phyloP scores from a whole-genome alignment of 2,113 vertebrate species.

The Chascanopsetta lugubris region DNA sequence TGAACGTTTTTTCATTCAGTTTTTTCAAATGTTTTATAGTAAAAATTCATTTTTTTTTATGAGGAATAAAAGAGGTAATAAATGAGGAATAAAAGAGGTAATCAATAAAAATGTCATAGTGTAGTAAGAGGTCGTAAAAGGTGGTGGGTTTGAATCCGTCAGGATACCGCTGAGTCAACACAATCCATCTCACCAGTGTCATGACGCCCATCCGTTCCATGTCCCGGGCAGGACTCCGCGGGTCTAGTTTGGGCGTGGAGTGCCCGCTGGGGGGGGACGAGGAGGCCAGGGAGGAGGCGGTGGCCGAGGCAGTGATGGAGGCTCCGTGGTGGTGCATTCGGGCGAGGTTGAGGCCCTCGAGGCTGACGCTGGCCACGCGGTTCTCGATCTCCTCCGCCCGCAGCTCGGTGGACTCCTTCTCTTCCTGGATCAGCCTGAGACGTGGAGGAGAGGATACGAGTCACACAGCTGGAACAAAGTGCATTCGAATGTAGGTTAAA shows the following conservation, averaged over 20 bases:
- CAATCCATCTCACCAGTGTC: constrained; percentile 87
- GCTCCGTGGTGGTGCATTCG: constrained; percentile 91
- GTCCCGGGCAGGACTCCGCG: constrained; percentile 92
- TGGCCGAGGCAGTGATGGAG: constrained; percentile 95
- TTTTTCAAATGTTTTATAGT: too few species aligned
- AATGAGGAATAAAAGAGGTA: too few species aligned
- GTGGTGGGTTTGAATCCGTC: too few species aligned
- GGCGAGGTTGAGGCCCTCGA: constrained; percentile 95
- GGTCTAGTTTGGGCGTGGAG: constrained; percentile 95
- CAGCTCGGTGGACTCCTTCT: constrained; percentile 97
- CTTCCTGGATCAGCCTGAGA: constrained; percentile 94
- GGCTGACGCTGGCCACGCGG: constrained; percentile 94
- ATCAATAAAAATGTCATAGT: too few species aligned
- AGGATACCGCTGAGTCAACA: too few species aligned
- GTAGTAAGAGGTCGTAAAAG: too few species aligned
- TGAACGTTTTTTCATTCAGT: too few species aligned
- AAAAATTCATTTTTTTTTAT: too few species aligned
- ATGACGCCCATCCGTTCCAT: constrained; percentile 99
- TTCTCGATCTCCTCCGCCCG: constrained; percentile 98
- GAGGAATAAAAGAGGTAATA: too few species aligned
- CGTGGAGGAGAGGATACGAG: not conserved
- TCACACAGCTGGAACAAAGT: not conserved
- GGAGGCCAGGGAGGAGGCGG: constrained; percentile 94
- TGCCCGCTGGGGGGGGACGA: constrained; percentile 98
- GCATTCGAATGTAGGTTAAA: not conserved